phyloP scores from a whole-genome alignment of 2,113 vertebrate genomes.

The Myotis yumanensis region DNA sequence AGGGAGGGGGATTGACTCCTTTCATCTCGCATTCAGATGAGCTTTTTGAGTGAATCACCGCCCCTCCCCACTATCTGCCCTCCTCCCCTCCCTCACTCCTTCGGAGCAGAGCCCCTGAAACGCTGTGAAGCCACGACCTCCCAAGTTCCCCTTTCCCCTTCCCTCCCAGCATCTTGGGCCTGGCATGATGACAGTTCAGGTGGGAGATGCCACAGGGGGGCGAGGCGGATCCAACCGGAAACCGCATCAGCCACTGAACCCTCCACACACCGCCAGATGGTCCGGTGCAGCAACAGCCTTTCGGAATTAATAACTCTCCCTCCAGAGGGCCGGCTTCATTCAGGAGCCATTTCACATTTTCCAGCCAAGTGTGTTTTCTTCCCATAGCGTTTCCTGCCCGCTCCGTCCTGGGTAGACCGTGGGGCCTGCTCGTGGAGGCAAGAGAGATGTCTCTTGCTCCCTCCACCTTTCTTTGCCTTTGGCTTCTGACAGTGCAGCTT shows the following conservation, averaged over 20 bases:
- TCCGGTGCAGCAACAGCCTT: constrained; percentile 85
- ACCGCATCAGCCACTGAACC: constrained; percentile 81
- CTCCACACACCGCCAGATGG: constrained; percentile 85
- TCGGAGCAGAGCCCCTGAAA: neutral
- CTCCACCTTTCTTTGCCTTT: constrained; percentile 81
- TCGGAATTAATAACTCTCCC: constrained; percentile 87
- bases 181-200: constrained; percentile 59
- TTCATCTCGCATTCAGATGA: constrained; percentile 71
- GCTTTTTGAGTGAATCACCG: constrained; percentile 38
- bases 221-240: constrained; percentile 71
- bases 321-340: constrained; percentile 83
- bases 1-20: constrained; percentile 68
- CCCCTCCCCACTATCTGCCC: neutral
- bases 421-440: constrained; percentile 64
- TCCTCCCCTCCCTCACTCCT: neutral
- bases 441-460: constrained; percentile 49
- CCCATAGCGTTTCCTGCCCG: constrained; percentile 60
- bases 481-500: constrained; percentile 86
- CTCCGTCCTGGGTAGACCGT: constrained; percentile 68
- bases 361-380: constrained; percentile 68
- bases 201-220: constrained; percentile 73
- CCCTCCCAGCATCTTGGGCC: neutral
- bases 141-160: neutral
- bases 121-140: neutral
- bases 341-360: constrained; percentile 80